A percentile compares a stretch with the other conserved stretches of the same genome.
Evolutionary conservation across 2,797 vertebrate genomes (phyloP).

Genomic region (Dromococcyx pavoninus): DNA sequence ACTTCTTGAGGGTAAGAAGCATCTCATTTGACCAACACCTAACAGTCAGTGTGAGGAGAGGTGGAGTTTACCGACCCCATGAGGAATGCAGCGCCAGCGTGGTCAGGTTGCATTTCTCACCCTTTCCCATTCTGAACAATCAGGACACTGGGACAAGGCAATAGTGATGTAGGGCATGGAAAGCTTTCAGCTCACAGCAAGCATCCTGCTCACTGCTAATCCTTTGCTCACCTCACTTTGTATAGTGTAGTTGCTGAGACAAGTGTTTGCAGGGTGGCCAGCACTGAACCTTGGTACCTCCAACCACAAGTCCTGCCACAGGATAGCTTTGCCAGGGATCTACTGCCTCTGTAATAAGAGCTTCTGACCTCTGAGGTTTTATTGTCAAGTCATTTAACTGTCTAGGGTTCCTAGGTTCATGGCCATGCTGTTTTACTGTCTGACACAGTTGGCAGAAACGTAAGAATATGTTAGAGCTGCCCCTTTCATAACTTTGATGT

Average conservation of each 20-base stretch:
- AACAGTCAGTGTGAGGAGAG: not conserved
- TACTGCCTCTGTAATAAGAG: not conserved
- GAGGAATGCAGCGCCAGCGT: not conserved
- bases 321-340: not conserved
- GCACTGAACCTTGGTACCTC: not conserved
- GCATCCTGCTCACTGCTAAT: not conserved
- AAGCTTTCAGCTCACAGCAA: not conserved
- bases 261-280: not conserved
- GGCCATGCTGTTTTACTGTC: not conserved
- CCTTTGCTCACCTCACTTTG: not conserved
- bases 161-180: not conserved
- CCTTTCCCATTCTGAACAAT: not conserved
- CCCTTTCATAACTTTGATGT: not conserved
- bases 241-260: not conserved
- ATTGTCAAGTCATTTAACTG: not conserved
- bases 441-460: not conserved
- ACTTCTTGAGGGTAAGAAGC: not conserved
- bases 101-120: not conserved
- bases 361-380: not conserved
- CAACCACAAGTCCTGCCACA: accelerated
- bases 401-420: not conserved
- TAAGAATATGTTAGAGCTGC: not conserved
- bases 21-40: not conserved
- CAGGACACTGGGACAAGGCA: not conserved
- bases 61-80: not conserved